These are phyloP conservation scores for Dunckerocampus dactyliophorus DNA, from an alignment of 2,113 vertebrate genomes.

Conservation along the genomic window DNA sequence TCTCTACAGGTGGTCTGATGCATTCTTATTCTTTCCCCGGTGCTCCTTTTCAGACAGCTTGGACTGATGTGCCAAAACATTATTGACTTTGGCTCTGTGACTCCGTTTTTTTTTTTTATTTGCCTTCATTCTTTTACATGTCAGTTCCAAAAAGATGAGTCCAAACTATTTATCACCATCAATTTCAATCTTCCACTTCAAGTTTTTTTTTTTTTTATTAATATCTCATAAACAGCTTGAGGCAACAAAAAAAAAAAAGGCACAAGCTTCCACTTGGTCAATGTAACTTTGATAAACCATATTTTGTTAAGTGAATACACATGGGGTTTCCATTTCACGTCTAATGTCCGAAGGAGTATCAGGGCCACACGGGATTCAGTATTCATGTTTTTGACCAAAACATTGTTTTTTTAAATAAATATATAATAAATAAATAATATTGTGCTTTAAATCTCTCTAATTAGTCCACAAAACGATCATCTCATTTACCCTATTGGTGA, in stretches of 20 bases:
- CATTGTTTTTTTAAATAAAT: too few species aligned
- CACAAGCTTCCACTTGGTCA: too few species aligned
- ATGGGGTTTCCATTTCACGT: background rate
- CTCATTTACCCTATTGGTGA: too few species aligned
- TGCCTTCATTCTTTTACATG: constrained; percentile 4
- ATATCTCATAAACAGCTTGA: too few species aligned
- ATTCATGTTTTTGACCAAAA: too few species aligned
- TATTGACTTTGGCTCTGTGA: constrained; percentile 30
- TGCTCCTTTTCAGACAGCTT: constrained; percentile 1
- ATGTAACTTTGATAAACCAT: too few species aligned
- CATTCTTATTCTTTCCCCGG: background rate
- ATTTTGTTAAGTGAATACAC: too few species aligned
- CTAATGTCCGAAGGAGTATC: background rate
- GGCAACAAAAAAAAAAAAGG: too few species aligned
- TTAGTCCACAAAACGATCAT: too few species aligned
- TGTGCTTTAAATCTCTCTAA: too few species aligned
- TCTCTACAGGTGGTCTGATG: constrained; percentile 2
- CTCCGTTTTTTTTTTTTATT: constrained; percentile 24
- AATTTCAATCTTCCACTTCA: constrained; percentile 3
- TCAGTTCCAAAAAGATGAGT: constrained; percentile 38
- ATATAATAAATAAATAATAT: too few species aligned
- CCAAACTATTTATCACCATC: constrained; percentile 19
- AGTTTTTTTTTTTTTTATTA: too few species aligned
- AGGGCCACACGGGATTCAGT: background rate
- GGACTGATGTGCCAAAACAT: constrained; percentile 16